Conservation (phyloP, 2,113 vertebrate species). For the Chaetodon trifascialis region DNA sequence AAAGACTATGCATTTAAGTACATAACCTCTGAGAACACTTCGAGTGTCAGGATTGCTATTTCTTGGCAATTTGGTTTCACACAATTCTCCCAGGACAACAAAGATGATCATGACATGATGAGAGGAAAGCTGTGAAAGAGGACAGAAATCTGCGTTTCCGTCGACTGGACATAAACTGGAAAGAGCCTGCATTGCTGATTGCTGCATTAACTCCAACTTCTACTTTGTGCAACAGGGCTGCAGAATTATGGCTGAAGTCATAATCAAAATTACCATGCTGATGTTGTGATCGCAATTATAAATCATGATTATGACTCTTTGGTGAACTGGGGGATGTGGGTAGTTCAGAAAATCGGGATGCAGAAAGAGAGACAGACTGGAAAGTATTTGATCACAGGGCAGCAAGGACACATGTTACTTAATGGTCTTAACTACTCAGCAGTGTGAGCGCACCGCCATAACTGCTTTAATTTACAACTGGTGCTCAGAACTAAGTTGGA, state of each 20-base stretch:
- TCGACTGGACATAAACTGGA: not conserved
- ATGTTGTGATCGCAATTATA: constrained; percentile 50
- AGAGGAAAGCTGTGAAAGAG: constrained; percentile 10
- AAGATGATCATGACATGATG: not conserved
- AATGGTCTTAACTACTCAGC: constrained; percentile 23
- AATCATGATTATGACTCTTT: constrained; percentile 46
- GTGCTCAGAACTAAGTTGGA: constrained; percentile 43
- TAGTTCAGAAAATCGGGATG: constrained; percentile 18
- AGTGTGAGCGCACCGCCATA: constrained; percentile 24
- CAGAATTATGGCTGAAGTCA: constrained; percentile 22
- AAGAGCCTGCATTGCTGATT: not conserved
- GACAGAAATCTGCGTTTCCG: not conserved
- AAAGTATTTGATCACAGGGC: constrained; percentile 40
- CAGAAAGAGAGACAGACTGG: constrained; percentile 16
- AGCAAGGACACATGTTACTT: constrained; percentile 42
- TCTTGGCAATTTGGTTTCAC: constrained; percentile 21
- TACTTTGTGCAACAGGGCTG: constrained; percentile 23
- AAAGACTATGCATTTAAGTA: not conserved
- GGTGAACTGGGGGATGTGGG: constrained; percentile 9
- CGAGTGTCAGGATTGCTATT: constrained; percentile 12
- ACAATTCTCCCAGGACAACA: not conserved
- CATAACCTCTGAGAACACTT: constrained; percentile 10
- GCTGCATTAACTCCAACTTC: constrained; percentile 22
- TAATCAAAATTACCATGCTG: constrained; percentile 41
- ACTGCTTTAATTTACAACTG: constrained; percentile 44